These are phyloP conservation scores for Falco novaeseelandiae DNA, from an alignment of 2,797 vertebrate species.

Conservation along the genomic window DNA sequence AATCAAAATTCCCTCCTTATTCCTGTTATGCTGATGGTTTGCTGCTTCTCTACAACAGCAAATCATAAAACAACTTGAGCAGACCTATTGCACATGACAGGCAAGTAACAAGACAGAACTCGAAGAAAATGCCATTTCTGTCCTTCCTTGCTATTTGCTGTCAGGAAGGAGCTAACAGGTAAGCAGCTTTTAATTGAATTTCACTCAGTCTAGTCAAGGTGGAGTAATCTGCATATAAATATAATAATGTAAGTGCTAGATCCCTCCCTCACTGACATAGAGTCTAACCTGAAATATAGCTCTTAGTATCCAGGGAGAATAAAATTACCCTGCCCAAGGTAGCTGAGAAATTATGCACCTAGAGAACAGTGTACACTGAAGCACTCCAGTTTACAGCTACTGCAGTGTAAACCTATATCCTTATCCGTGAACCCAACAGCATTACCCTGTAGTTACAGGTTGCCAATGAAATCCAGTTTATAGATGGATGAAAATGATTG, in stretches of 20 bases:
- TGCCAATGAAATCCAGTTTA: not conserved
- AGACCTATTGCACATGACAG: not conserved
- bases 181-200: conserved; percentile 31
- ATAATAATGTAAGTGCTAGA: not conserved
- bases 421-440: not conserved
- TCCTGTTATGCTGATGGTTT: not conserved
- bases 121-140: not conserved
- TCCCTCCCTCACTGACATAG: not conserved
- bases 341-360: not conserved
- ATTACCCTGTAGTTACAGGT: not conserved
- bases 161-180: not conserved
- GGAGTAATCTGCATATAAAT: not conserved
- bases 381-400: not conserved
- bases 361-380: not conserved
- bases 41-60: not conserved
- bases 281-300: not conserved
- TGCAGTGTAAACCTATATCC: not conserved
- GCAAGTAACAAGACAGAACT: not conserved
- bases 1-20: not conserved
- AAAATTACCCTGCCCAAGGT: not conserved
- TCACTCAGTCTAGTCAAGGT: not conserved
- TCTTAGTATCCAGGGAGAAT: not conserved
- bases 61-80: not conserved
- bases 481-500: not conserved
- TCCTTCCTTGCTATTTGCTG: not conserved